Evolutionary conservation across 2,888 invertebrate species (phyloP), one percentile per base, ranked within the genome.

Genomic region (Linnaemya tessellans): DNA sequence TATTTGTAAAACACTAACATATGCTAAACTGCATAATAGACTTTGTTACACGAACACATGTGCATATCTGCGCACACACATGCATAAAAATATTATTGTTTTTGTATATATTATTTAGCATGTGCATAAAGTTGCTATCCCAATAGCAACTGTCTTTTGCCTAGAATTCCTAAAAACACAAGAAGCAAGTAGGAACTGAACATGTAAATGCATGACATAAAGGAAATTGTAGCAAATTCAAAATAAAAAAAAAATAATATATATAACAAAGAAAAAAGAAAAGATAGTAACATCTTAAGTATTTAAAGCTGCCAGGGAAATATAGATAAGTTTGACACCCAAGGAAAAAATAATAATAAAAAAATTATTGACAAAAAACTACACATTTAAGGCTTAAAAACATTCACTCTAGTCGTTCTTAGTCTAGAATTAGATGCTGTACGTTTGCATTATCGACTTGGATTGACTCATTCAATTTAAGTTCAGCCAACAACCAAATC

Each of bases 1-100:
- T 84, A 78, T 84, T 80, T 77, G 80, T 80, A 80, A 80, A 78
- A 84, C 84, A 84, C 80, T 78, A 80, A 80, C 84, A 84, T 84
- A 84, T 84, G 84, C 80, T 84, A 84, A 84, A 80, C 84, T 67
- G 77, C 77, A 80, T 80, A 84, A 84, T 80, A 80, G 84, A 80
- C 73, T 84, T 78, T 80, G 60, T 62, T 56, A 62, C 18, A 67
- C 46, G 49, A 68, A 80, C 68, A 73, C 56, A 80, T 71, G 51
- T 64, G 46, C 25, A n/a, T 38, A 20, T 22, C 11, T 22, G 67
- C 46, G 60, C 22, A 60, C 22, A 60, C 49, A 68, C 22, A 60
- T 35, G 15, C 15, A 54, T n/a, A 35, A 30, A 30, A 30, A 35
- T 3, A 22, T 25, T 46, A 9, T 25, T 30, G 20, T 46, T 18